phyloP scores from a whole-genome alignment of 2,113 vertebrate genomes.

The Rhabdomys dilectus region DNA sequence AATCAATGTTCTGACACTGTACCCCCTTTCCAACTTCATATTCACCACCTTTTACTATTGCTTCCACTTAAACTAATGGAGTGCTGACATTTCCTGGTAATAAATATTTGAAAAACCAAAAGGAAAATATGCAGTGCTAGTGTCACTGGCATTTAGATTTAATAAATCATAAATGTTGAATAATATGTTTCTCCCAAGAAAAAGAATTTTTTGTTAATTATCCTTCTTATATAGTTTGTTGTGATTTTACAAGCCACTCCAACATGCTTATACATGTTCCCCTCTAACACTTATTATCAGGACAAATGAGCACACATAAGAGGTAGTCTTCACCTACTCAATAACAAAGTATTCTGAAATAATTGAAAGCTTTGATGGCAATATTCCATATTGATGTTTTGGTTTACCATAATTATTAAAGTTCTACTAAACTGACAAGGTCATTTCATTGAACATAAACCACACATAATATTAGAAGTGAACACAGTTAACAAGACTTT shows the following conservation, averaged over 20 bases:
- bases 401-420: neutral
- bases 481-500: neutral
- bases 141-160: neutral
- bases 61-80: neutral
- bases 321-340: slow-evolving; percentile 1
- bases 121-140: neutral
- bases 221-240: slow-evolving; percentile 14
- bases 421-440: neutral
- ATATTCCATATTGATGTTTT: neutral
- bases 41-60: slow-evolving; percentile 47
- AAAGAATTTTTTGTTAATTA: neutral
- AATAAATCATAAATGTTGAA: slow-evolving; percentile 41
- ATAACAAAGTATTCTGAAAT: slow-evolving; percentile 6
- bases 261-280: slow-evolving; percentile 42
- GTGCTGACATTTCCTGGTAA: neutral
- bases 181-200: neutral
- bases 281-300: slow-evolving; percentile 62
- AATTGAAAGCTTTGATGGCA: slow-evolving; percentile 19
- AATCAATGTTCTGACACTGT: slow-evolving; percentile 39
- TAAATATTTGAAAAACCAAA: neutral
- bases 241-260: slow-evolving; percentile 21
- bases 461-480: neutral
- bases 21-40: slow-evolving; percentile 5
- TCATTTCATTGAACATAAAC: slow-evolving; percentile 10
- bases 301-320: neutral